phyloP scores from a whole-genome alignment of 2,797 vertebrate genomes.

The Catostomus latipinnis region DNA sequence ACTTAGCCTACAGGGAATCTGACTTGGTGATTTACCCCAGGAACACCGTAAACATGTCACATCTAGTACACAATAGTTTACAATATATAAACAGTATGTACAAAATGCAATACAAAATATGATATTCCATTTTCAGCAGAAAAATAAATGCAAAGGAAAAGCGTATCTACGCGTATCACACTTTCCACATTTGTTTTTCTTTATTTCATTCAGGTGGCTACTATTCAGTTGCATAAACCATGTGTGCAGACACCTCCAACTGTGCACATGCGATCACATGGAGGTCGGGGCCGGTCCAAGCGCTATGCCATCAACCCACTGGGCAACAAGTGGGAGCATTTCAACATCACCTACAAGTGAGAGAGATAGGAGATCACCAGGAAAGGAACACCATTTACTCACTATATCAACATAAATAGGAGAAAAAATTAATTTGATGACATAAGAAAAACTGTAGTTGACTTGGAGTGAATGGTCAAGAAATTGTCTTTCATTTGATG shows the following conservation, averaged over 20 bases:
- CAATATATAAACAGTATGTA: too few relatives aligned
- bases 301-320: slow-evolving; percentile 83
- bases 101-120: too few relatives aligned
- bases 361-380: slow-evolving; percentile 20
- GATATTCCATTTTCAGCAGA: too few relatives aligned
- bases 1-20: too few relatives aligned
- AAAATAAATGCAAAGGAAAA: not conserved
- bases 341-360: slow-evolving; percentile 84
- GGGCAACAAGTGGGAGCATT: slow-evolving; percentile 83
- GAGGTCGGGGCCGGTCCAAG: slow-evolving; percentile 62
- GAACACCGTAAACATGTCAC: too few relatives aligned
- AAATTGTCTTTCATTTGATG: not conserved
- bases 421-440: not conserved
- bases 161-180: not conserved
- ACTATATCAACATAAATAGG: not conserved
- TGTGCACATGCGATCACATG: slow-evolving; percentile 19
- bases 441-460: not conserved
- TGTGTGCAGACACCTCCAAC: slow-evolving; percentile 17
- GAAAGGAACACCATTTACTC: not conserved
- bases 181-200: not conserved
- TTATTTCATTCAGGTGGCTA: slow-evolving; percentile 34
- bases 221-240: slow-evolving; percentile 6
- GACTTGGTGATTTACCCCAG: too few relatives aligned
- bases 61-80: too few relatives aligned
- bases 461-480: not conserved